phyloP scores from a whole-genome alignment of 92 coral and sea anemone species.

The Metridium senile region DNA sequence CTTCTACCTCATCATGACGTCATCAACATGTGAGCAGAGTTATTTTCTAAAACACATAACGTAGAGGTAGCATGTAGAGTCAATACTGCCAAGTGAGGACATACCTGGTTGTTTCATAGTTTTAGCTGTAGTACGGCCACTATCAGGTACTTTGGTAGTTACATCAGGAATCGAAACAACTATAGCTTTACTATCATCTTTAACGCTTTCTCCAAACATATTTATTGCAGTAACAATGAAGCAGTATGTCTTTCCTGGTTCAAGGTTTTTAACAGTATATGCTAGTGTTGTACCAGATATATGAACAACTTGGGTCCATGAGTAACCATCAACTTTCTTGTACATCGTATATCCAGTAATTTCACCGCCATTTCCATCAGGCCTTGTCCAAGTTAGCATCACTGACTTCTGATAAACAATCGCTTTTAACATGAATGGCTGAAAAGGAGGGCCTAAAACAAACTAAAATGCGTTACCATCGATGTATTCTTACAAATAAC shows the following conservation, averaged over 20 bases:
- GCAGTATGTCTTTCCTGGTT: neutral
- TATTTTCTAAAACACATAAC: too few species aligned
- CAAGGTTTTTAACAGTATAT: neutral
- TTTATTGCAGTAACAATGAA: neutral
- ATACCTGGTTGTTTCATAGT: too few species aligned
- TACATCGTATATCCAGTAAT: neutral
- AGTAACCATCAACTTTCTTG: neutral
- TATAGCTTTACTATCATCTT: neutral
- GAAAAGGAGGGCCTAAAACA: neutral
- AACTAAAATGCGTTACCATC: neutral
- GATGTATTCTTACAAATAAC: too few species aligned
- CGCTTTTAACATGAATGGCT: neutral
- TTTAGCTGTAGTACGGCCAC: too few species aligned
- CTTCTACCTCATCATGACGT: too few species aligned
- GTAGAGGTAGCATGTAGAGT: too few species aligned
- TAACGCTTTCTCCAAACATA: neutral
- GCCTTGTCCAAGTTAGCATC: neutral
- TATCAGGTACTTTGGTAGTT: too few species aligned
- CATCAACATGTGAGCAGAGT: too few species aligned
- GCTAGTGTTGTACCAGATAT: neutral
- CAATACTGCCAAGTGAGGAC: too few species aligned
- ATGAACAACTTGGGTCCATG: neutral
- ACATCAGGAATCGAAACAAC: neutral
- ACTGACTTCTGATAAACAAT: neutral
- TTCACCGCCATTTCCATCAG: neutral